These are phyloP conservation scores for Ctenicera cuprea DNA, from an alignment of 2,888 invertebrate genomes.

Conservation along the genomic window DNA sequence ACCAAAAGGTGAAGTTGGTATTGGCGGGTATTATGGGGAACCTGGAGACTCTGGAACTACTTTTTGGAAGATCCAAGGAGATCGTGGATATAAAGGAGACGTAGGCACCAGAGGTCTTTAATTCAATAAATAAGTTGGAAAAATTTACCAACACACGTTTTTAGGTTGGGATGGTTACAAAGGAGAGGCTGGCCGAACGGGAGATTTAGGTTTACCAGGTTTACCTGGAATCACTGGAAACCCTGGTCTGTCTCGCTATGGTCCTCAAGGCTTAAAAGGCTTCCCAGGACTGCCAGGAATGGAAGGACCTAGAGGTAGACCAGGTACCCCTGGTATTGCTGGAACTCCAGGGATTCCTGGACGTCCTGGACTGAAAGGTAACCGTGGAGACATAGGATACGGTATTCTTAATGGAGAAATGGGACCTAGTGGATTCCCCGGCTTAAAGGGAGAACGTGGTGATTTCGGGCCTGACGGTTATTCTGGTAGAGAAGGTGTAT, in stretches of 20 bases:
- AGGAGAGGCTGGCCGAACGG: slow-evolving; percentile 77
- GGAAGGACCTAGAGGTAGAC: slow-evolving; percentile 78
- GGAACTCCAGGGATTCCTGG: slow-evolving; percentile 65
- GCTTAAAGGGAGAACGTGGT: slow-evolving; percentile 70
- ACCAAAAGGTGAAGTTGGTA: slow-evolving; percentile 69
- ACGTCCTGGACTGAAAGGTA: slow-evolving; percentile 72
- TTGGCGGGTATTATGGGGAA: slow-evolving; percentile 69
- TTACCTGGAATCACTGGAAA: slow-evolving; percentile 69
- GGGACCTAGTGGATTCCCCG: slow-evolving; percentile 69
- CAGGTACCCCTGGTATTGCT: slow-evolving; percentile 65
- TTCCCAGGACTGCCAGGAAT: slow-evolving; percentile 80
- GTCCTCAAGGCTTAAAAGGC: slow-evolving; percentile 80
- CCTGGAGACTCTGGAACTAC: slow-evolving; percentile 62
- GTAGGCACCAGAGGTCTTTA: slow-evolving; percentile 71
- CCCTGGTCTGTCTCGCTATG: slow-evolving; percentile 69
- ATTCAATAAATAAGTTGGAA: slow-evolving; percentile 57
- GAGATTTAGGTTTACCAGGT: slow-evolving; percentile 75
- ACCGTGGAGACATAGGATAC: slow-evolving; percentile 77
- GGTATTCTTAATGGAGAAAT: slow-evolving; percentile 73
- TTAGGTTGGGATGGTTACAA: slow-evolving; percentile 65
- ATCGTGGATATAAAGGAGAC: slow-evolving; percentile 70
- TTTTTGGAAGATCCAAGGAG: slow-evolving; percentile 65
- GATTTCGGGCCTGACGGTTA: slow-evolving; percentile 70
- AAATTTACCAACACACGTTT: no score
- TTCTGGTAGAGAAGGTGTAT: slow-evolving; percentile 65